Evolutionary conservation across 2,797 vertebrate species (phyloP), one percentile per base, ranked within the genome.

Genomic region (Sebastes kiyomatsui): DNA sequence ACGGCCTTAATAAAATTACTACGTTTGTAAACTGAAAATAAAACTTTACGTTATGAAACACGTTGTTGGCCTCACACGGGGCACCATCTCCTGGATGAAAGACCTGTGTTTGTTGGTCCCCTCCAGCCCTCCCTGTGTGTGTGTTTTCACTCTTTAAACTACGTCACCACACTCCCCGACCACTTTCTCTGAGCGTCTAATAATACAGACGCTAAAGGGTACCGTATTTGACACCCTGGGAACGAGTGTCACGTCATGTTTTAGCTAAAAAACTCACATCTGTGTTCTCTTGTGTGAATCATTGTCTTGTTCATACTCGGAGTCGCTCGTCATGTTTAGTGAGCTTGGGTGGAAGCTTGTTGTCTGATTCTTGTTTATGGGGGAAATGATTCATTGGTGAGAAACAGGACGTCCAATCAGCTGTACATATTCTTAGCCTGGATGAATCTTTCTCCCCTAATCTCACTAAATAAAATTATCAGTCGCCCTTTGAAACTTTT

Each of bases 381-480:
- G 72, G 83, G 83, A 88, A 90, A 78, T 93, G 91, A 93, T 87
- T 94, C 87, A 93, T 30, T 68, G 64, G 81, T 81, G 76, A 86
- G 85, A 77, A 89, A 91, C 82, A 79, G 84, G 71, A 85, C 73
- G 72, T 83, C 70, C 83, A 88, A 68, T 84, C 84, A 84, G 52
- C 78, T 46, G 46, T 67, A 85, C 33, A 86, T 79, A 80, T 28
- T 81, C 87, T 52, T 42, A 65, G 64, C 27, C 75, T 75, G 65
- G 49, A 72, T 58, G 55, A 49, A 69, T 75, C 49, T 76, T 32
- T 77, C 65, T 74, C 28, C 58, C 56, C 27, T 85, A 77, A 85
- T 89, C 72, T 55, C 58, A 79, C 68, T 35, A 79, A 79, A 88
- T 84, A 56, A 89, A 88, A 62, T 88, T 65, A 82, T 89, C 87